Base-by-base conservation (phyloP, 2,888 invertebrate species). In the Torymus auratus region DNA sequence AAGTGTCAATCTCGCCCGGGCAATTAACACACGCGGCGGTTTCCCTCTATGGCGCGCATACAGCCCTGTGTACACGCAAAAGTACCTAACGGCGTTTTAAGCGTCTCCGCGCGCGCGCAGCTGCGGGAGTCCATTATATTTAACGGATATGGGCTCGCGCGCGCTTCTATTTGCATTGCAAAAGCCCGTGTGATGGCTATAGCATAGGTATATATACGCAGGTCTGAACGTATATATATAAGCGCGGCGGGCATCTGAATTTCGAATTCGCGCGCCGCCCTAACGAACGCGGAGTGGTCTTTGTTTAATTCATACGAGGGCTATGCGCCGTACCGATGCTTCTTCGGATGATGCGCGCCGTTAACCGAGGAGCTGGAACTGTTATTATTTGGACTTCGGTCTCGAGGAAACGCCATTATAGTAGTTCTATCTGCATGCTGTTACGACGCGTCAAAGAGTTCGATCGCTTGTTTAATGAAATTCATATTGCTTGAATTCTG, bases 91-190 rank as follows among this genome's bases (percentile, higher is more conserved):
- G 15, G 50, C 64, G 41, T 71, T 78, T 78, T 78, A 78, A 71
- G 65, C 65, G 71, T 53, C 53, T 20, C 41, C 17, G 10, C 4
- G n/a, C 28, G 7, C 41, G 28, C 61, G 73, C 64, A n/a, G 41
- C 52, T 20, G 14, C n/a, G 53, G 53, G 52, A 28, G 58, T 64
- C 64, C 70, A 56, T 64, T 77, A 68, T 75, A 75, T 75, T 75
- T 68, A 68, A 75, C 75, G 58, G 67, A 15, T 14, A 62, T 23
- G 72, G 62, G 17, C 23, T 20, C 23, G 17, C 23, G 23, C 13
- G 74, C 62, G 80, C 71, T 17, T 52, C 52, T 81, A 89, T 89
- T 88, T 88, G 88, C 87, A 89, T 87, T 89, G 87, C 86, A 87
- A 87, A 88, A 86, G 85, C 86, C 70, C 70, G 77, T 74, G 76